Percentiles rank a stretch among this genome's conserved stretches.
These are phyloP conservation scores for Latrodectus hesperus DNA, from an alignment of 2,888 invertebrate genomes.

Conservation along the genomic window DNA sequence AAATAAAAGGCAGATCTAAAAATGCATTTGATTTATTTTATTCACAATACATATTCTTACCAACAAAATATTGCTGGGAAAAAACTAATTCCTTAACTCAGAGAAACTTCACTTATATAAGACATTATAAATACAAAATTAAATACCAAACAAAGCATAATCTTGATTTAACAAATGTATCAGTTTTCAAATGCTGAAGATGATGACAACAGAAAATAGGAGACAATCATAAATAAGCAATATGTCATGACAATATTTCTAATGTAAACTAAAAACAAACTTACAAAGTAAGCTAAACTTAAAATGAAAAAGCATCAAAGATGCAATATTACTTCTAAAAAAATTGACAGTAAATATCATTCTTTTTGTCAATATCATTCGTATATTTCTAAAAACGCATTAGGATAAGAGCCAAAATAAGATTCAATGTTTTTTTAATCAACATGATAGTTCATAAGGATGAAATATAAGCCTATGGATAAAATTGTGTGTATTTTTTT, in stretches of 20 bases:
- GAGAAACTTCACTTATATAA: background rate
- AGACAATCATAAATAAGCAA: background rate
- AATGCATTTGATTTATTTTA: background rate
- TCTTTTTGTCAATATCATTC: too few relatives aligned
- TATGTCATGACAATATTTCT: background rate
- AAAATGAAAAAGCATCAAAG: background rate
- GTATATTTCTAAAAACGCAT: too few relatives aligned
- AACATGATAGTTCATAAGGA: too few relatives aligned
- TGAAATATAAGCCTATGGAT: too few relatives aligned
- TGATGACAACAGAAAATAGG: background rate
- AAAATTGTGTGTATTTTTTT: too few relatives aligned
- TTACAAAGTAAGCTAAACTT: background rate
- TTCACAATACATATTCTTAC: background rate
- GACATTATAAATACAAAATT: slow-evolving; percentile 38
- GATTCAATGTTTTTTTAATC: too few relatives aligned
- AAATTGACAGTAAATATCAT: too few relatives aligned
- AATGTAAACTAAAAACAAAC: background rate
- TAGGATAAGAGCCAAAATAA: too few relatives aligned
- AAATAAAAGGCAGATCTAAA: background rate
- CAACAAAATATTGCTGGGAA: background rate
- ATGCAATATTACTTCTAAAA: too few relatives aligned
- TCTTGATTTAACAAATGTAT: slow-evolving; percentile 28
- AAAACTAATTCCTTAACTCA: background rate
- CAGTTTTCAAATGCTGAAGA: slow-evolving; percentile 7
- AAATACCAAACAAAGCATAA: slow-evolving; percentile 61